phyloP scores from a whole-genome alignment of 1,140 invertebrate genomes.

The Episyrphus balteatus region DNA sequence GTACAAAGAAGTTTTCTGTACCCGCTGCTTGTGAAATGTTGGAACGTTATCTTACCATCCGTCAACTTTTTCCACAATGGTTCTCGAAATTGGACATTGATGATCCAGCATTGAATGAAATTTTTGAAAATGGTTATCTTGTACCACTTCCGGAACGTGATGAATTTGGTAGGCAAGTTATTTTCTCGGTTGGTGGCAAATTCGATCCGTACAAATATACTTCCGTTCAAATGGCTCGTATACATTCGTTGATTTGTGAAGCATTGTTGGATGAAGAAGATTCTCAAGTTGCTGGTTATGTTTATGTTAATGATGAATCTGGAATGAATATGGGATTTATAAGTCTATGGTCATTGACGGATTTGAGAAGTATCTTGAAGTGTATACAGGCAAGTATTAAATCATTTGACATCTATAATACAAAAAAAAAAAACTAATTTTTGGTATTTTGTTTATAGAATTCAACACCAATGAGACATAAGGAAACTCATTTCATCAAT shows the following conservation, averaged over 20 bases:
- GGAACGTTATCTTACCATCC: conserved; percentile 70
- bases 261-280: conserved; percentile 67
- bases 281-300: conserved; percentile 65
- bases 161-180: conserved; percentile 56
- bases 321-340: conserved; percentile 72
- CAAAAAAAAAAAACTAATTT: neutral
- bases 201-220: conserved; percentile 64
- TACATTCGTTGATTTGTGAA: conserved; percentile 66
- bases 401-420: neutral
- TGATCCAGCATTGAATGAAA: conserved; percentile 58
- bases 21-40: conserved; percentile 74
- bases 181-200: conserved; percentile 60
- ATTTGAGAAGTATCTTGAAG: conserved; percentile 63
- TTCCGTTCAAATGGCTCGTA: conserved; percentile 61
- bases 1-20: conserved; percentile 77
- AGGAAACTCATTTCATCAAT: conserved; percentile 73
- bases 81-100: conserved; percentile 65
- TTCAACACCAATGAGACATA: conserved; percentile 78
- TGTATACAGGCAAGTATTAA: conserved; percentile 55
- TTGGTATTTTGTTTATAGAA: conserved; percentile 45
- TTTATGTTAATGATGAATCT: conserved; percentile 72
- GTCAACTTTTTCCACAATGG: conserved; percentile 71
- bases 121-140: conserved; percentile 69
- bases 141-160: conserved; percentile 66
- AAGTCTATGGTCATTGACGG: conserved; percentile 66